Evolutionary conservation across 1,140 invertebrate genomes (phyloP), one percentile per base, ranked within the genome.

Genomic region (Anadara kagoshimensis): DNA sequence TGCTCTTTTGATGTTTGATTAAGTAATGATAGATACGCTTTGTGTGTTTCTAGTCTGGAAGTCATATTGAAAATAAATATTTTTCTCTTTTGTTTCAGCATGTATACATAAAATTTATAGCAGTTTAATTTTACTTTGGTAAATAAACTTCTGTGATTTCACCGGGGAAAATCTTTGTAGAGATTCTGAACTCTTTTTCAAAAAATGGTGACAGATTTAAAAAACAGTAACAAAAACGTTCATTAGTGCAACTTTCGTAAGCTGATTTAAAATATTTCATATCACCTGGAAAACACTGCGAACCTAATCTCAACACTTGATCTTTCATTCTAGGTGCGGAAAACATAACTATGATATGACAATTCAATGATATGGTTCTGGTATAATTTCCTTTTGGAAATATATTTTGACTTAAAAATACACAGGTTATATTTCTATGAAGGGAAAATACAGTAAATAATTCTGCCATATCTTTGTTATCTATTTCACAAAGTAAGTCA

Each of bases 341-440:
- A 44, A 76, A 61, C 7, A 76, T 44, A 22, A 76, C 49, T 1
- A 71, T 14, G 47, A 65, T 58, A 29, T 59, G 47, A 56, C 26
- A 53, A 56, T 76, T 76, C n/a, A 76, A 53, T 36, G 45, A 54
- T 20, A 76, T 76, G 18, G 61, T 70, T 62, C 68, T 61, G 41
- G 57, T 20, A 49, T 62, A 61, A 26, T 61, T 67, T 56, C 62
- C 68, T 36, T 43, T 51, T 20, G 29, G 22, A 43, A 67, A 76
- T 16, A 76, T 43, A 29, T 71, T 71, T 63, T 76, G 74, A 20
- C 62, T 65, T 5, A 75, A 12, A 59, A 70, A 70, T 18, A 70
- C 43, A 20, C 64, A 53, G 7, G 29, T 57, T 11, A 43, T 7
- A 10, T 57, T 49, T 47, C 41, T 64, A 45, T 72, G 69, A 29